Percentiles rank a stretch among this genome's conserved stretches.
These are phyloP conservation scores for Laspeyria flexula DNA, from an alignment of 2,888 invertebrate species.

Conservation along the genomic window DNA sequence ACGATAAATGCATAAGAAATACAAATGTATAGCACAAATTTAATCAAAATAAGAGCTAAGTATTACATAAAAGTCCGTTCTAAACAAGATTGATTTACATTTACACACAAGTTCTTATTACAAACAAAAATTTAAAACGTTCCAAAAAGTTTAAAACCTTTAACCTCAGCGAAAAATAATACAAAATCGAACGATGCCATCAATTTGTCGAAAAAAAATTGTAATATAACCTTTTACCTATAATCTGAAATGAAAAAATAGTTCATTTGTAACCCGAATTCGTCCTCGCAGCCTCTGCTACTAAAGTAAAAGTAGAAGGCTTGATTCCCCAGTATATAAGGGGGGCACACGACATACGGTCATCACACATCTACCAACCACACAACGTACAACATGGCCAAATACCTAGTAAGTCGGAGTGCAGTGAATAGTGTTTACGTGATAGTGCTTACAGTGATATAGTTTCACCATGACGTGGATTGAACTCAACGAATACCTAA, in stretches of 20 bases:
- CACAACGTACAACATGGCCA: conserved; percentile 74
- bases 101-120: background rate
- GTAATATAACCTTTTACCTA: conserved; percentile 36
- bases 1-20: background rate
- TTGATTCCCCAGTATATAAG: conserved; percentile 76
- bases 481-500: conserved; percentile 7
- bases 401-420: conserved; percentile 84
- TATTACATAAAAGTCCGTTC: conserved; percentile 6
- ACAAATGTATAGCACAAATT: background rate
- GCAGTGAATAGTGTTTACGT: conserved; percentile 64
- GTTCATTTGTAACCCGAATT: conserved; percentile 69
- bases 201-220: background rate
- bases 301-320: conserved; percentile 80
- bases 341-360: conserved; percentile 49
- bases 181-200: background rate
- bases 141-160: background rate
- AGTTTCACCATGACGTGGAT: conserved; percentile 11
- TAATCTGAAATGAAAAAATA: conserved; percentile 58
- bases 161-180: background rate
- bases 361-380: conserved; percentile 73
- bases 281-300: conserved; percentile 68
- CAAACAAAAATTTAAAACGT: background rate
- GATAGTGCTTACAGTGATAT: conserved; percentile 26
- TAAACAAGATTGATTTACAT: background rate
- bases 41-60: background rate